Conservation (phyloP, 1,140 invertebrate genomes). For the Pantala flavescens region DNA sequence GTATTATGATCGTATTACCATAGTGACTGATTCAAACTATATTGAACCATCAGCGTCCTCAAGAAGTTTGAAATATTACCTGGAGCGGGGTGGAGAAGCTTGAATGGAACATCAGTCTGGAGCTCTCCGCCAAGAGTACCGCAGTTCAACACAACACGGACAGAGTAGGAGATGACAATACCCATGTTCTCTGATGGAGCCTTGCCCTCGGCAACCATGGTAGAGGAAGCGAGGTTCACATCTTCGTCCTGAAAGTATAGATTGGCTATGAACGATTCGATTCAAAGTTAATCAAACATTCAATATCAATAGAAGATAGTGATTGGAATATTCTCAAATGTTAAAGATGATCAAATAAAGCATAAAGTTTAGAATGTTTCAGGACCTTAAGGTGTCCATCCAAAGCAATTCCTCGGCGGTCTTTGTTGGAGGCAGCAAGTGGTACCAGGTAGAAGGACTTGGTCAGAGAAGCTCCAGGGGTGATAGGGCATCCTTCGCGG, state of each 20-base stretch:
- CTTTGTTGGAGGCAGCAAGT: conserved; percentile 74
- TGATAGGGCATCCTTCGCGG: conserved; percentile 81
- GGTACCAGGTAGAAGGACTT: conserved; percentile 81
- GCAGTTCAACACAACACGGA: conserved; percentile 77
- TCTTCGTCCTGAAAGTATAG: conserved; percentile 55
- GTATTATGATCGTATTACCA: no score
- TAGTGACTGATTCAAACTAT: no score
- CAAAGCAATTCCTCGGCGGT: conserved; percentile 74
- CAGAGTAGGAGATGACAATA: conserved; percentile 83
- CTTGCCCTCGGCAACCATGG: conserved; percentile 69
- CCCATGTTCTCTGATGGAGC: conserved; percentile 71
- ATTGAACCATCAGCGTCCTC: no score
- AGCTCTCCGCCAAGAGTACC: conserved; percentile 81
- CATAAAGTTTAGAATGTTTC: no score
- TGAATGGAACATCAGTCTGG: conserved; percentile 80
- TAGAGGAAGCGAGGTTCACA: conserved; percentile 84
- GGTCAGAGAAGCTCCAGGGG: conserved; percentile 75
- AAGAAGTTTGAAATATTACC: conserved; percentile 39
- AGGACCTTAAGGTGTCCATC: conserved; percentile 67
- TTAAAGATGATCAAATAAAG: no score
- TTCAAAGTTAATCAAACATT: no score
- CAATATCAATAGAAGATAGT: no score
- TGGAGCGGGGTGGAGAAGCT: conserved; percentile 70
- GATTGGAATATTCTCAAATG: no score
- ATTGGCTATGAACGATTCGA: no score